Base-by-base conservation (phyloP, 2,888 invertebrate species). In the Phaedon cochleariae region DNA sequence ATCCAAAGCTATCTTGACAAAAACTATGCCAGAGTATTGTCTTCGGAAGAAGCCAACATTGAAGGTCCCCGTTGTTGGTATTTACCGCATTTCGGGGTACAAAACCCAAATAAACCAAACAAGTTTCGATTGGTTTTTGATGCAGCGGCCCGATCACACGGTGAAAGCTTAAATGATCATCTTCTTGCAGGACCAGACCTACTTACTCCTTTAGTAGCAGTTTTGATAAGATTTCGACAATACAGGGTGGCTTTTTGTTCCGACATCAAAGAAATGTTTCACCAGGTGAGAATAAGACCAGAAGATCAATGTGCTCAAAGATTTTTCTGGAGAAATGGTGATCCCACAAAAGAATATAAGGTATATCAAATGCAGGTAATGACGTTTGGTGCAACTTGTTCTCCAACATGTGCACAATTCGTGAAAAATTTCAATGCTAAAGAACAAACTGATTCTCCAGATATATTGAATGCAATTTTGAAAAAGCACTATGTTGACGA, bases 121-220 rank as follows among this genome's bases (percentile, higher is more conserved):
- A 48, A 48, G 21, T 20, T 48, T 48, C 48, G 48, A 21, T 22
- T 49, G 10, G 21, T 49, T 9, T 49, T 49, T 18, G 49, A 49
- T 49, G 49, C 49, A 49, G 52, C 52, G 3, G 52, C 52, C 9
- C 22, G 26, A 2, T 52, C 52, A 2, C 22, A 17, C 22, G 26
- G 15, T 29, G 5, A 29, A 9, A 52, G 52, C 52, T 15, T 29
- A 3, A 26, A 52, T 52, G 17, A 15, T 26, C 15, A 52, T 29
- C 52, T 52, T n/a, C 21, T 52, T 10, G 15, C 29, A 15, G 22
- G 26, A 26, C 52, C 52, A 15, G 52, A 52, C 29, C 15, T 52
- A 41, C 17, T 20, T 20, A 22, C 20, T 18, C 49, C 21, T 21
- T 21, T 21, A 21, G 21, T 49, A 20, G 49, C 20, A 9, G 49